Evolutionary conservation across 2,113 vertebrate species (phyloP).

Genomic region (Columbina picui): DNA sequence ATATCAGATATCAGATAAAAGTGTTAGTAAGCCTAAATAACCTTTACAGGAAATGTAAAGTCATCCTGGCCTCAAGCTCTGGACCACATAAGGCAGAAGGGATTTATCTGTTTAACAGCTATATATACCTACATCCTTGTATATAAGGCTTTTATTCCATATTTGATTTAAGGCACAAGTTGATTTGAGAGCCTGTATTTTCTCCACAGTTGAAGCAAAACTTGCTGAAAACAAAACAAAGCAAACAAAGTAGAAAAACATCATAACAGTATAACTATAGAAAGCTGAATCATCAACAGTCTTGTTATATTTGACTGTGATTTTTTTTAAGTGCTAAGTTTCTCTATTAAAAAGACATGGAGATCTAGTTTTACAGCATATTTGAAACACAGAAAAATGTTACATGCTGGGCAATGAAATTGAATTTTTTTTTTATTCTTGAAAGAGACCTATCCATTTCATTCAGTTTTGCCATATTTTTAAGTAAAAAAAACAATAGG

Average conservation of each 20-base stretch:
- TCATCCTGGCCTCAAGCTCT: constrained; percentile 7
- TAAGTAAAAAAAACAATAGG: constrained; percentile 75
- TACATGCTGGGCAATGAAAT: constrained; percentile 81
- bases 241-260: constrained; percentile 39
- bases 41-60: constrained; percentile 44
- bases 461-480: constrained; percentile 75
- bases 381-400: constrained; percentile 77
- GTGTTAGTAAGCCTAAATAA: constrained; percentile 12
- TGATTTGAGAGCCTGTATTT: constrained; percentile 22
- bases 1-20: constrained; percentile 29
- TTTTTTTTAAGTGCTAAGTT: constrained; percentile 72
- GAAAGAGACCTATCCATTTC: constrained; percentile 74
- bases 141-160: background rate
- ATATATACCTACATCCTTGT: background rate
- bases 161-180: background rate
- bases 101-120: background rate
- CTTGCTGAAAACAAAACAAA: constrained; percentile 46
- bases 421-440: constrained; percentile 76
- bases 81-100: constrained; percentile 2
- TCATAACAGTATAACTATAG: constrained; percentile 46
- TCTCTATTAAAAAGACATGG: constrained; percentile 75
- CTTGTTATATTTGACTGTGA: constrained; percentile 47
- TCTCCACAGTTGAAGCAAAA: constrained; percentile 18
- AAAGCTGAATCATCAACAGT: constrained; percentile 59
- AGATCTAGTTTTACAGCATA: constrained; percentile 77